Evolutionary conservation across 2,113 vertebrate species (phyloP), one percentile per base, ranked within the genome.

Genomic region (Pyxicephalus adspersus): DNA sequence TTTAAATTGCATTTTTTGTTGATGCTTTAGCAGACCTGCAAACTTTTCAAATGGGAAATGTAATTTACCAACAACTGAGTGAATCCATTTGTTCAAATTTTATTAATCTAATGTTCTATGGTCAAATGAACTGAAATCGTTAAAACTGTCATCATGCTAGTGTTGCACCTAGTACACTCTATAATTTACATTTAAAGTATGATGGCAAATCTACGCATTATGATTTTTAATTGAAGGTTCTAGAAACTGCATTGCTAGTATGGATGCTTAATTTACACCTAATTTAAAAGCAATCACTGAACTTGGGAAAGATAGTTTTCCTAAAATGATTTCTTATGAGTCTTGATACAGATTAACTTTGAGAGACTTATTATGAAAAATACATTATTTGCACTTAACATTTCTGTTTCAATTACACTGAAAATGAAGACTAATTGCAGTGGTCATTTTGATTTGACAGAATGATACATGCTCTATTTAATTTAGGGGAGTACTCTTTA

Each of bases 211-310:
- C 83, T 83, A 84, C 84, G 83, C 72, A 85, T 90, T 87, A 84
- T 84, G 51, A 19, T 64, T 89, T 80, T 91, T 87, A 90, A 89
- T 85, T 89, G 85, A 83, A 71, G 86, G 76, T 67, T 86, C 71
- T 85, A 86, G 78, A 88, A 76, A 64, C 79, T 76, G 73, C 77
- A 19, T 55, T 60, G 22, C 54, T 81, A 76, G 80, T 90, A 89
- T 85, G 79, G 81, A 83, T 88, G 80, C 31, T 55, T 86, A 84
- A 84, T 84, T 84, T 86, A 67, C 54, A 80, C 66, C 65, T 84
- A 64, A 72, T 28, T 84, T 87, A 80, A 80, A 80, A 80, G 77
- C 77, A 80, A 80, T 80, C 77, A 71, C 45, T 60, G 52, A 50
- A 61, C 31, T 52, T 7, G 55, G 57, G 29, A 63, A 70, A 80